Base-by-base conservation (phyloP, 2,888 invertebrate genomes). In the Poecilobothrus nobilitatus region DNA sequence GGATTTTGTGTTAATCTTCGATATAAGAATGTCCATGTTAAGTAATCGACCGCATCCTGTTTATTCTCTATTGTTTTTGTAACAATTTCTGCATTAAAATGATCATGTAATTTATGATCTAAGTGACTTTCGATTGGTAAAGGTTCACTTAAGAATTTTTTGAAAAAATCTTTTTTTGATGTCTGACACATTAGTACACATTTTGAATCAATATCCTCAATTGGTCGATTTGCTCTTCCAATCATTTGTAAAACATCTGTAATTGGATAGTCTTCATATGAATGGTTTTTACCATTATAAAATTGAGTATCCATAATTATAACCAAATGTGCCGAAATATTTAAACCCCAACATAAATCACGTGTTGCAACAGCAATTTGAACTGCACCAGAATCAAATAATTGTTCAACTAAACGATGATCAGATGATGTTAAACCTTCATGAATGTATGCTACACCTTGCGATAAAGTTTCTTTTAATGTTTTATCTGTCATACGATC, bases 51-150 rank as follows among this genome's bases (percentile, higher is more conserved):
- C 0, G 98, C 98, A 78, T 99, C 99, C 80, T 99, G 99, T 78
- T 99, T 99, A 84, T 99, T 99, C 84, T 99, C 99, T 75, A 99
- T 96, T 0, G 98, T 99, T 82, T 98, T 98, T 0, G 99, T 99
- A 0, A 99, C 98, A 69, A 99, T 97, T 84, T 99, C 99, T 0
- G 99, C 99, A 83, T 99, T 99, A 81, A 99, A 96, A 83, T 99
- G 99, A 84, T 99, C 99, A 81, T 99, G 98, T 3, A 99, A 86
- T 72, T 95, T 88, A 78, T 98, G 98, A 84, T 99, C 98, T 74
- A 99, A 84, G 82, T 99, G 98, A 73, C 97, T 97, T 85, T 98
- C 98, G 0, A 98, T 91, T 0, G 98, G 98, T 69, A 99, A 81
- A 1, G 97, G 96, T 80, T 99, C 98, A 79, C 95, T 96, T 67